Percentiles rank a stretch among this genome's conserved stretches.
Evolutionary conservation across 1,140 invertebrate species (phyloP).

Genomic region (Pogonomyrmex barbatus): DNA sequence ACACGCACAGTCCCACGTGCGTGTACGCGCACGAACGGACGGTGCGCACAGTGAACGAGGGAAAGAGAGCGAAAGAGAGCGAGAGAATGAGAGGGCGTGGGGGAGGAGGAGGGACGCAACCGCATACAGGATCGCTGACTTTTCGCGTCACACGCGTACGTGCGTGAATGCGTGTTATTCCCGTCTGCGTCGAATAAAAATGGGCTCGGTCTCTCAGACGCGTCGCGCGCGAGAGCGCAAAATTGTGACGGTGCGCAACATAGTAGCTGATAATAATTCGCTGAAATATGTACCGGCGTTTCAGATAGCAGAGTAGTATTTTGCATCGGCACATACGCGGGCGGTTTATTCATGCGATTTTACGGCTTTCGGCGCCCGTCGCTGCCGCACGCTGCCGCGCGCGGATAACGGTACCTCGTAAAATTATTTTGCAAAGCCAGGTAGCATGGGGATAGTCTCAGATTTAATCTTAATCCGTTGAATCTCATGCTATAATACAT

Average conservation of each 20-base stretch:
- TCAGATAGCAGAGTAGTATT: constrained; percentile 33
- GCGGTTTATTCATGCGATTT: constrained; percentile 46
- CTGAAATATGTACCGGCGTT: background rate
- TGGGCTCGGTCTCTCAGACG: background rate
- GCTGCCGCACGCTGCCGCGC: background rate
- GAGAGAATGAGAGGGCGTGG: background rate
- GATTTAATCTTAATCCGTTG: constrained; percentile 51
- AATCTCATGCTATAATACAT: constrained; percentile 4
- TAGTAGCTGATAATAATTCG: constrained; percentile 42
- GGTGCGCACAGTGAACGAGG: constrained; percentile 28
- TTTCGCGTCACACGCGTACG: constrained; percentile 29
- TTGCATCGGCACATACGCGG: constrained; percentile 13
- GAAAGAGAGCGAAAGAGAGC: background rate
- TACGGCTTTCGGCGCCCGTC: constrained; percentile 49
- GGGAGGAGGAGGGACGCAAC: background rate
- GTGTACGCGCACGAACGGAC: background rate
- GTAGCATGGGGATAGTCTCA: background rate
- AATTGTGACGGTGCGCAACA: background rate
- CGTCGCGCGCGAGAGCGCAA: background rate
- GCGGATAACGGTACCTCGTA: constrained; percentile 43
- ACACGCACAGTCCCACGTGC: constrained; percentile 20
- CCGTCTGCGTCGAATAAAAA: constrained; percentile 60
- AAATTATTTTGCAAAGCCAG: constrained; percentile 53
- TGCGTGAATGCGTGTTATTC: background rate
- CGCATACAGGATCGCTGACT: constrained; percentile 34